These are phyloP conservation scores for Leptura quadrifasciata DNA, from an alignment of 2,888 invertebrate genomes.

Conservation along the genomic window DNA sequence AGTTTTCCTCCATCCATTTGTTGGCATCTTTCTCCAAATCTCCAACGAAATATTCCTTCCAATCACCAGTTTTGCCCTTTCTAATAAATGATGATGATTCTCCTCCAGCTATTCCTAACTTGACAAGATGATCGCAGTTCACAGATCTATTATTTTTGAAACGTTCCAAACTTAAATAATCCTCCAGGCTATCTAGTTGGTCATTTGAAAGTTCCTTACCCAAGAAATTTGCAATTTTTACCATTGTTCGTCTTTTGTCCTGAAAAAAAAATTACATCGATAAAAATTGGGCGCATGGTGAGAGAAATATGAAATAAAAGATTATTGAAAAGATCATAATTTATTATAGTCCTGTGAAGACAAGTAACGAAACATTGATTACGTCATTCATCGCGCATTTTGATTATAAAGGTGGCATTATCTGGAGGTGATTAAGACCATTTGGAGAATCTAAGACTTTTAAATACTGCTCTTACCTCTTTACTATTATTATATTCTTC, in stretches of 20 bases:
- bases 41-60: conserved; percentile 36
- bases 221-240: conserved; percentile 41
- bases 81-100: conserved; percentile 33
- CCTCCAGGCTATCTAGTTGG: conserved; percentile 35
- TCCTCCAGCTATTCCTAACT: conserved; percentile 66
- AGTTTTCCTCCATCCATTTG: conserved; percentile 41
- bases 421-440: no score
- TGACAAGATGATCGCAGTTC: conserved; percentile 74
- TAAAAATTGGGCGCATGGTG: not conserved
- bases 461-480: no score
- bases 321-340: no score
- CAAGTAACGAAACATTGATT: no score
- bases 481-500: no score
- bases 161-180: conserved; percentile 77
- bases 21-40: conserved; percentile 36
- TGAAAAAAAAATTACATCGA: conserved; percentile 23
- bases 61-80: conserved; percentile 36
- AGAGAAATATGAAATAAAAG: not conserved
- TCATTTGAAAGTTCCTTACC: conserved; percentile 19
- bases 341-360: no score
- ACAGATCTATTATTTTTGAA: conserved; percentile 89
- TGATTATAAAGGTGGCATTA: no score
- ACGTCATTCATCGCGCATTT: no score
- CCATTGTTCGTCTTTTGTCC: conserved; percentile 37
- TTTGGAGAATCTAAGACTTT: no score